Evolutionary conservation across 1,140 invertebrate species (phyloP).

Genomic region (Luehdorfia chinensis): DNA sequence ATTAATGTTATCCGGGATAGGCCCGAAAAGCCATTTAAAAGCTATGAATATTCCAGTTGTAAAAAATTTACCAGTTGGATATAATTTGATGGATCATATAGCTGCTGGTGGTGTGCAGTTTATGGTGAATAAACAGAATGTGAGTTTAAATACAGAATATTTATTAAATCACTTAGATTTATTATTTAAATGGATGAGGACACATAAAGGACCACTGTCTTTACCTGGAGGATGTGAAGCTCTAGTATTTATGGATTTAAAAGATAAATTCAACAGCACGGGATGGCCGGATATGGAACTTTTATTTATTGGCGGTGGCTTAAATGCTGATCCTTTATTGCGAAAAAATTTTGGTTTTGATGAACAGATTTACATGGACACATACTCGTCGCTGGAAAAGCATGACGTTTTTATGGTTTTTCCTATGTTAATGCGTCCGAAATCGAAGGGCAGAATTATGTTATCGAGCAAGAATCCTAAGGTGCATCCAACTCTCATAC

Average conservation of each 20-base stretch:
- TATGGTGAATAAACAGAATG: conserved; percentile 76
- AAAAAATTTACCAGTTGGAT: conserved; percentile 86
- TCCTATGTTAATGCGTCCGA: conserved; percentile 84
- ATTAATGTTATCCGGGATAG: conserved; percentile 89
- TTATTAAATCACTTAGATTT: conserved; percentile 60
- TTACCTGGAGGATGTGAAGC: conserved; percentile 90
- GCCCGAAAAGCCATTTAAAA: conserved; percentile 83
- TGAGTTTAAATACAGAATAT: conserved; percentile 46
- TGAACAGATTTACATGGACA: conserved; percentile 75
- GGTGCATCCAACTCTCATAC: conserved; percentile 87
- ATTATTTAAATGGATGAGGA: conserved; percentile 74
- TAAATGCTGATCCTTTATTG: conserved; percentile 76
- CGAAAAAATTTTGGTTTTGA: conserved; percentile 78
- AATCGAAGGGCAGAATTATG: conserved; percentile 84
- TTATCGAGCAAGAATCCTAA: conserved; percentile 84
- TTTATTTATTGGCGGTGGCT: conserved; percentile 79
- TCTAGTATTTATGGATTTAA: conserved; percentile 85
- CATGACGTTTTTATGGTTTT: conserved; percentile 81
- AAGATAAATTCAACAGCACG: conserved; percentile 79
- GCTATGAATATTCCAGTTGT: conserved; percentile 80
- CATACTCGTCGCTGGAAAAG: conserved; percentile 74
- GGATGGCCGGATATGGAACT: conserved; percentile 88
- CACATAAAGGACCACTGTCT: conserved; percentile 81
- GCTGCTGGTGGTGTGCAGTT: conserved; percentile 84
- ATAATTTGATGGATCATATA: conserved; percentile 89